Evolutionary conservation across 2,888 invertebrate species (phyloP).

Genomic region (Heterodera filipjevi): DNA sequence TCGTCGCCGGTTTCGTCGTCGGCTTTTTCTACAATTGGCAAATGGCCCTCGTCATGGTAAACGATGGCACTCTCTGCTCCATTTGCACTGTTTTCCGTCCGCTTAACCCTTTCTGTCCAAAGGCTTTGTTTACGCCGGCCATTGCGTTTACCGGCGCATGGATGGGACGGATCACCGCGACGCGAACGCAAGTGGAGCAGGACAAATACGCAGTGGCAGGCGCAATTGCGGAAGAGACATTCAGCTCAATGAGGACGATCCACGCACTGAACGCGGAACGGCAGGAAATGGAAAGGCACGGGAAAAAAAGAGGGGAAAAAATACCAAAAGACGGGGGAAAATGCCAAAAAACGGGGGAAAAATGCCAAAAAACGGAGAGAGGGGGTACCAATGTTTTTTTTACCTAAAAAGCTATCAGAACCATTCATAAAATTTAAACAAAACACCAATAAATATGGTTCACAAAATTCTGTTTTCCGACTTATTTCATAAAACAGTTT

Average conservation of each 20-base stretch:
- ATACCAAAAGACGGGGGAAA: neutral
- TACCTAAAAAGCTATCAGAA: no score
- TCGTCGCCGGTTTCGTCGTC: slow-evolving; percentile 68
- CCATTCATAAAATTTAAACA: no score
- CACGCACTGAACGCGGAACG: slow-evolving; percentile 65
- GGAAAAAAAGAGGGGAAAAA: neutral
- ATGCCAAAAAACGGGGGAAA: neutral
- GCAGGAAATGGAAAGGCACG: slow-evolving; percentile 61
- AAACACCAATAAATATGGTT: no score
- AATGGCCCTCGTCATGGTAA: slow-evolving; percentile 70
- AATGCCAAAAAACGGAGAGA: neutral
- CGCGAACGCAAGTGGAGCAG: slow-evolving; percentile 67
- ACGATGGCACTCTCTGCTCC: neutral
- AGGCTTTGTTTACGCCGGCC: slow-evolving; percentile 68
- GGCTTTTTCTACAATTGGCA: slow-evolving; percentile 70
- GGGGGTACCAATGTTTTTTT: no score
- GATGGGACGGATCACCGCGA: slow-evolving; percentile 66
- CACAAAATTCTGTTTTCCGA: no score
- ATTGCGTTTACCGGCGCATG: slow-evolving; percentile 66
- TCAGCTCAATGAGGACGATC: slow-evolving; percentile 65
- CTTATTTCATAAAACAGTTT: no score
- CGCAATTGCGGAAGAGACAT: slow-evolving; percentile 66
- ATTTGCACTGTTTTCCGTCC: neutral
- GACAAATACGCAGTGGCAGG: slow-evolving; percentile 66
- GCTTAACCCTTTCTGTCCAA: neutral